Conservation (phyloP, 1,140 invertebrate genomes). For the Neoseiulus cucumeris region DNA sequence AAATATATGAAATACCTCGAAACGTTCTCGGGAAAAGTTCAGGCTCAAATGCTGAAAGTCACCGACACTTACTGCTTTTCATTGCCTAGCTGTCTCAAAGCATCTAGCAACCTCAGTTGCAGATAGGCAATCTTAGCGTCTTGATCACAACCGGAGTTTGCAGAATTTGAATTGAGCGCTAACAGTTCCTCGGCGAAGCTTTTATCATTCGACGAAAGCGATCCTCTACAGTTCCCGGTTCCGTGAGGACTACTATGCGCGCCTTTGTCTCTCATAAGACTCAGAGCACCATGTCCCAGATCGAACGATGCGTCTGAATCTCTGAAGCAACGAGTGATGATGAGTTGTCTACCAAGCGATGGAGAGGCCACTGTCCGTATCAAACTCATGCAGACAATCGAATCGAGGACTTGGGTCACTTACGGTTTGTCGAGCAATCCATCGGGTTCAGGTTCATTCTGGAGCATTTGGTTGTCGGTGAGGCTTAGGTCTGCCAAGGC, state of each 20-base stretch:
- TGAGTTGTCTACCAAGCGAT: too few relatives aligned
- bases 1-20: conserved; percentile 23
- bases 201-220: conserved; percentile 3
- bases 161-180: not conserved
- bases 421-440: conserved; percentile 4
- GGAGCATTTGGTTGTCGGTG: conserved; percentile 14
- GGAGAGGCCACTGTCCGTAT: too few relatives aligned
- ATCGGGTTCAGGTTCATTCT: conserved; percentile 9
- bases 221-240: not conserved
- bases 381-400: too few relatives aligned
- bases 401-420: too few relatives aligned
- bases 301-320: conserved; percentile 5
- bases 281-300: not conserved
- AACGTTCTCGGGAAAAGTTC: too few relatives aligned
- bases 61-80: not conserved
- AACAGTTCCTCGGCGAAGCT: conserved; percentile 2
- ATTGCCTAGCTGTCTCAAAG: not conserved
- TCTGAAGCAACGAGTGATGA: not conserved
- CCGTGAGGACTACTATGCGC: too few relatives aligned
- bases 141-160: conserved; percentile 22
- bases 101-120: conserved; percentile 23
- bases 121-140: conserved; percentile 16
- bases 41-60: conserved; percentile 25
- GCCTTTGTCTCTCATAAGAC: too few relatives aligned
- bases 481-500: conserved; percentile 18